A percentile compares a stretch with the other conserved stretches of the same genome.
Conservation (phyloP, 2,113 vertebrate species). For the Mola mola region DNA sequence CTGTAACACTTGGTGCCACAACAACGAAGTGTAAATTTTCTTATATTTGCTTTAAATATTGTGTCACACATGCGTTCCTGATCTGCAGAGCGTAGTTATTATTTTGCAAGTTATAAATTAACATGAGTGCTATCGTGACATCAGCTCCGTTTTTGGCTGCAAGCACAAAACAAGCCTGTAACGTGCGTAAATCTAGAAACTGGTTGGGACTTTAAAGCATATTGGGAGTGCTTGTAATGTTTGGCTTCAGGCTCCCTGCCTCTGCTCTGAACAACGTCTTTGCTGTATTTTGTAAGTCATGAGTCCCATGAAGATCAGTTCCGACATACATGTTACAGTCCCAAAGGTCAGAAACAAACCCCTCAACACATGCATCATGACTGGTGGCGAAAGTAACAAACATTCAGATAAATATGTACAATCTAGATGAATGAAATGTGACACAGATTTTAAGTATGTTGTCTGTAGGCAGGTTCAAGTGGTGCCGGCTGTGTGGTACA, state of each 20-base stretch:
- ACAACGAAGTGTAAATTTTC: neutral
- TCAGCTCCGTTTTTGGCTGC: too few species aligned
- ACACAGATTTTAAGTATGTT: too few species aligned
- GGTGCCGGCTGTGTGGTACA: neutral
- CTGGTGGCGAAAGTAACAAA: too few species aligned
- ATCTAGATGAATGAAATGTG: too few species aligned
- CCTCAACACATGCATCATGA: too few species aligned
- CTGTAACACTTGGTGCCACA: conserved; percentile 1
- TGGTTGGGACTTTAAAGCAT: neutral
- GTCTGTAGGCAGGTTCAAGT: too few species aligned
- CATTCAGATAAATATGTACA: too few species aligned
- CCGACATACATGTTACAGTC: too few species aligned
- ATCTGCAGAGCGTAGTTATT: neutral
- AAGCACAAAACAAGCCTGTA: too few species aligned
- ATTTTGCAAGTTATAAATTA: conserved; percentile 17
- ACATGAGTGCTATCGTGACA: neutral
- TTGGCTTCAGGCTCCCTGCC: neutral
- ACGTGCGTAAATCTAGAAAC: neutral
- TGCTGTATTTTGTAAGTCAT: conserved; percentile 30
- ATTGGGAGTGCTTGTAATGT: conserved; percentile 7
- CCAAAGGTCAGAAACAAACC: too few species aligned
- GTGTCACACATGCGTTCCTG: conserved; percentile 14
- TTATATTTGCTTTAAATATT: neutral
- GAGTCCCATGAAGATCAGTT: conserved; percentile 6
- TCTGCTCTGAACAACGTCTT: conserved; percentile 16